A percentile compares a stretch with the other conserved stretches of the same genome.
Evolutionary conservation across 2,113 vertebrate species (phyloP).

Genomic region (Hystrix cristata): DNA sequence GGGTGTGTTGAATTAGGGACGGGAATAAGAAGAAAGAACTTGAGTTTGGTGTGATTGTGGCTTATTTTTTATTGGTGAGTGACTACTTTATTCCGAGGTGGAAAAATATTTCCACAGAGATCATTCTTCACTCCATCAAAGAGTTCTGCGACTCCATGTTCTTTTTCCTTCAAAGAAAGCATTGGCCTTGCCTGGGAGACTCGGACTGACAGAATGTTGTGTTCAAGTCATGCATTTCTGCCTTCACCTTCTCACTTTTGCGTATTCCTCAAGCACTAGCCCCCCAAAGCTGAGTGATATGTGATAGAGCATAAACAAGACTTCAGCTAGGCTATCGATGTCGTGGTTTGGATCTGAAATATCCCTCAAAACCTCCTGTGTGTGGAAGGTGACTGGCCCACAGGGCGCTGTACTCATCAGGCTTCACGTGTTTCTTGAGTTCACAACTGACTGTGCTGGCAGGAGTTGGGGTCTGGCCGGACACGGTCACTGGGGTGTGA

Average conservation of each 20-base stretch:
- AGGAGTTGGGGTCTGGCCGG: neutral
- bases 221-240: neutral
- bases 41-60: neutral
- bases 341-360: neutral
- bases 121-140: neutral
- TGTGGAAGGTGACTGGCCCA: neutral
- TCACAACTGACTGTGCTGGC: neutral
- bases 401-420: neutral
- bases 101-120: neutral
- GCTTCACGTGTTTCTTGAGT: neutral
- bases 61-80: neutral
- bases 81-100: neutral
- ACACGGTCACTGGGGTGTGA: neutral
- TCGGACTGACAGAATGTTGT: too few species aligned
- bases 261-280: too few species aligned
- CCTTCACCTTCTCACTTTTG: neutral
- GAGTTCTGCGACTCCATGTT: neutral
- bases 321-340: fast-evolving
- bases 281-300: neutral
- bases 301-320: neutral
- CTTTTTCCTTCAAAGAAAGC: neutral
- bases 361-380: neutral
- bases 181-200: neutral
- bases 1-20: neutral
- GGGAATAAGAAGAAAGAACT: neutral